Percentiles rank a stretch among this genome's conserved stretches.
These are phyloP conservation scores for Passer montanus DNA, from an alignment of 2,113 vertebrate species.

Conservation along the genomic window DNA sequence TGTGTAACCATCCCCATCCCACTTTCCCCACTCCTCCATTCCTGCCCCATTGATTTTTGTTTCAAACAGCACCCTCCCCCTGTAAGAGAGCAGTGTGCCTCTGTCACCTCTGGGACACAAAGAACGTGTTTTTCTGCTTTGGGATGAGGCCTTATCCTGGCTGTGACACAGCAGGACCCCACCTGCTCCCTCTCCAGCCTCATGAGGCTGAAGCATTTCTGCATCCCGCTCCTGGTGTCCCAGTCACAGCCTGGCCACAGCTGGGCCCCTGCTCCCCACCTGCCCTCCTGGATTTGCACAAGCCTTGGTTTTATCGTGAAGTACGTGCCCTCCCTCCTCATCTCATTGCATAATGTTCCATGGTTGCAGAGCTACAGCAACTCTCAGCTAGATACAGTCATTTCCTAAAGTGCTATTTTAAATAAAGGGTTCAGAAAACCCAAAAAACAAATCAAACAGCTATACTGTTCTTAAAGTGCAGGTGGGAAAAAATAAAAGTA, in stretches of 20 bases:
- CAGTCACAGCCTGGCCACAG: background rate
- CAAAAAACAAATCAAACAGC: background rate
- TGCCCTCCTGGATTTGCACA: background rate
- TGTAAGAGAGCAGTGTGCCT: background rate
- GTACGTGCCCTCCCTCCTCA: background rate
- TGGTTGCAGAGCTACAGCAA: background rate
- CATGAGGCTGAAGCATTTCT: background rate
- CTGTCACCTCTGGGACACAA: background rate
- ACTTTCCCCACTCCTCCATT: background rate
- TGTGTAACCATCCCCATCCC: background rate
- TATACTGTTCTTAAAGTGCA: background rate
- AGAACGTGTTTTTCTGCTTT: background rate
- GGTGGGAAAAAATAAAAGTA: background rate
- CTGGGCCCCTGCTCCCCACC: rapidly evolving
- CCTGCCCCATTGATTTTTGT: background rate
- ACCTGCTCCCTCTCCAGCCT: background rate
- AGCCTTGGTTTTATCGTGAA: background rate
- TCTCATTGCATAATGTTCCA: background rate
- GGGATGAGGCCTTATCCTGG: rapidly evolving
- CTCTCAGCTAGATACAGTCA: background rate
- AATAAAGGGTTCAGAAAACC: background rate
- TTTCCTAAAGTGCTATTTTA: background rate
- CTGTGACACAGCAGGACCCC: background rate
- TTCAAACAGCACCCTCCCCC: background rate
- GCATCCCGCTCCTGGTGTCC: background rate